These are phyloP conservation scores for Polypterus senegalus DNA, from an alignment of 2,113 vertebrate species.

Conservation along the genomic window DNA sequence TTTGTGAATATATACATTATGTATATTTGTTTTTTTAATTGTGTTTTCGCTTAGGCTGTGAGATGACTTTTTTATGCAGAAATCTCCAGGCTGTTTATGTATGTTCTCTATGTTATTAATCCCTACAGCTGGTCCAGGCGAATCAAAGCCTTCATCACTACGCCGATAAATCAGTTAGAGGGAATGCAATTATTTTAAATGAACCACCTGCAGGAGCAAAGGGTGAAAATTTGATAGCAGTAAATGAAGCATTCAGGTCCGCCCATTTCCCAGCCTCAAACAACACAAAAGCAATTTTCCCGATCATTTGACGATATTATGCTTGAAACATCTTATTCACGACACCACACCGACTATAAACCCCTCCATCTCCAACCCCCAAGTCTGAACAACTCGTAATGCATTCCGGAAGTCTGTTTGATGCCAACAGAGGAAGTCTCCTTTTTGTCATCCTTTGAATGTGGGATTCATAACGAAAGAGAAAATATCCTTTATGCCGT, in stretches of 20 bases:
- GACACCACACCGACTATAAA: too few species aligned
- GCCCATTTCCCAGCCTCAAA: conserved; percentile 6
- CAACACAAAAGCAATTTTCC: conserved; percentile 1
- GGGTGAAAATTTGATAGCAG: conserved; percentile 16
- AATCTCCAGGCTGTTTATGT: conserved; percentile 16
- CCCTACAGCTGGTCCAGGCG: conserved; percentile 27
- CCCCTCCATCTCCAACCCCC: too few species aligned
- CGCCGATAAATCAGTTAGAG: conserved; percentile 22
- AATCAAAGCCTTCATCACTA: conserved; percentile 20
- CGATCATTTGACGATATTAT: conserved; percentile 1
- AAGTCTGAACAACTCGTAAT: too few species aligned
- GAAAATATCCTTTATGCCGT: too few species aligned
- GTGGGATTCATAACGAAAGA: too few species aligned
- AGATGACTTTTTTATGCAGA: too few species aligned
- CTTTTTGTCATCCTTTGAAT: too few species aligned
- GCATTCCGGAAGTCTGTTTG: too few species aligned
- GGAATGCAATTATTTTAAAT: conserved; percentile 22
- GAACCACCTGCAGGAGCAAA: conserved; percentile 15
- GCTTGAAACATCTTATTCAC: not conserved
- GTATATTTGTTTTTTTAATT: too few species aligned
- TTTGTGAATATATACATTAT: too few species aligned
- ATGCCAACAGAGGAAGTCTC: too few species aligned
- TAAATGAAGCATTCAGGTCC: conserved; percentile 12
- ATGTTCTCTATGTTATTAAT: conserved; percentile 28
- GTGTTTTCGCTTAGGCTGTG: too few species aligned